Evolutionary conservation across 2,888 invertebrate species (phyloP).

Genomic region (Eumerus sabulonum): DNA sequence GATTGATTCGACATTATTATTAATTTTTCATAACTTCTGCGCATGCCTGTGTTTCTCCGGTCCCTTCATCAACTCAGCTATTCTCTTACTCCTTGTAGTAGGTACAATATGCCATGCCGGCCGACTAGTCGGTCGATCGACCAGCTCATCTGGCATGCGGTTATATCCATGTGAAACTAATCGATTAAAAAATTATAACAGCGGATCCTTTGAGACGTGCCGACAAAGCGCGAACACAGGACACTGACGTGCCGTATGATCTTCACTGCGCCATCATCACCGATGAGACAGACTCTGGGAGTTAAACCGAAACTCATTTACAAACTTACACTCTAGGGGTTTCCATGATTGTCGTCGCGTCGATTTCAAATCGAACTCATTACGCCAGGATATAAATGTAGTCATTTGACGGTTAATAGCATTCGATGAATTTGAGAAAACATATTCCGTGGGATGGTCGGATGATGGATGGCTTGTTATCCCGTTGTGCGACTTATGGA

Average conservation of each 20-base stretch:
- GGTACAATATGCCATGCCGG: slow-evolving; percentile 8
- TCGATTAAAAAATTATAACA: slow-evolving; percentile 70
- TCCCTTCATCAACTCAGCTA: slow-evolving; percentile 7
- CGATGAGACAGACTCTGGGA: slow-evolving; percentile 8
- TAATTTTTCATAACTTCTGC: slow-evolving; percentile 69
- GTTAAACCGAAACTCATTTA: slow-evolving; percentile 49
- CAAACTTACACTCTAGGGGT: slow-evolving; percentile 50
- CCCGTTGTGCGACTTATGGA: too few relatives aligned
- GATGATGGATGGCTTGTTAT: slow-evolving; percentile 28
- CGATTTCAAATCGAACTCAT: slow-evolving; percentile 63
- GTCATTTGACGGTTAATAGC: slow-evolving; percentile 50
- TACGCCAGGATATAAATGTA: slow-evolving; percentile 51
- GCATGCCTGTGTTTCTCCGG: slow-evolving; percentile 47
- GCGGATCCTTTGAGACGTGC: slow-evolving; percentile 69
- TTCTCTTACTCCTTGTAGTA: slow-evolving; percentile 2
- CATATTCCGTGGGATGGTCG: background rate
- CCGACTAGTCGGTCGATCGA: too few relatives aligned
- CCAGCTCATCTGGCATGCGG: slow-evolving; percentile 18
- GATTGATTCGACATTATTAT: slow-evolving; percentile 69
- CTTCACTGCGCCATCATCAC: slow-evolving; percentile 7
- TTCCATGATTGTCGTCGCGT: slow-evolving; percentile 57
- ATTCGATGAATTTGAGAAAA: slow-evolving; percentile 45
- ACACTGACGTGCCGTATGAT: slow-evolving; percentile 33
- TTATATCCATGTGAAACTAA: slow-evolving; percentile 69
- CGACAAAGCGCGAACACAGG: slow-evolving; percentile 63